phyloP scores from a whole-genome alignment of 2,888 invertebrate genomes.

The Agrotis ipsilon region DNA sequence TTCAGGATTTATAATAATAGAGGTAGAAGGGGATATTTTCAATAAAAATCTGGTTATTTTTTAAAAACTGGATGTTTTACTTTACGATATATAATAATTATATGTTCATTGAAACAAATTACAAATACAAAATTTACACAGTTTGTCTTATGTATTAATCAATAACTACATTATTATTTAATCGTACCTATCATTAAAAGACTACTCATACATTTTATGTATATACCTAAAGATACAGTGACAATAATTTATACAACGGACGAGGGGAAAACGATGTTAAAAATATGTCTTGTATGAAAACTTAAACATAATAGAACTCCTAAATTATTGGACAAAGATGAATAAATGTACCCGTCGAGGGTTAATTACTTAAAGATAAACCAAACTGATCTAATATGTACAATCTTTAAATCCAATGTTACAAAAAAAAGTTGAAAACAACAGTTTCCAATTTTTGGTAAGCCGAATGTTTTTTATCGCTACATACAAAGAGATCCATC shows the following conservation, averaged over 20 bases:
- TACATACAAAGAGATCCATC: constrained; percentile 88
- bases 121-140: constrained; percentile 94
- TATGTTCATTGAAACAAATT: constrained; percentile 94
- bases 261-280: constrained; percentile 77
- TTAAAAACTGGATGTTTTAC: constrained; percentile 93
- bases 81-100: constrained; percentile 93
- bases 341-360: constrained; percentile 80
- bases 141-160: constrained; percentile 87
- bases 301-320: constrained; percentile 73
- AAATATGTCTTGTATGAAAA: constrained; percentile 67
- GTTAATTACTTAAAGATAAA: constrained; percentile 78
- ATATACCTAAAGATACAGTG: constrained; percentile 86
- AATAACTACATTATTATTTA: constrained; percentile 87
- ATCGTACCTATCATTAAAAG: constrained; percentile 91
- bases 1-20: constrained; percentile 7
- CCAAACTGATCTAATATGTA: constrained; percentile 84
- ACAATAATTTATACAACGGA: constrained; percentile 90
- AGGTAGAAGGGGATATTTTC: constrained; percentile 23
- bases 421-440: constrained; percentile 79
- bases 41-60: constrained; percentile 88
- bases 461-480: constrained; percentile 81
- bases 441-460: constrained; percentile 84
- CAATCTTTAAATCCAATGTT: constrained; percentile 84
- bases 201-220: constrained; percentile 90
- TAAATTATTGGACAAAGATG: constrained; percentile 81